Evolutionary conservation across 2,888 invertebrate species (phyloP).

Genomic region (Conus canariensis): DNA sequence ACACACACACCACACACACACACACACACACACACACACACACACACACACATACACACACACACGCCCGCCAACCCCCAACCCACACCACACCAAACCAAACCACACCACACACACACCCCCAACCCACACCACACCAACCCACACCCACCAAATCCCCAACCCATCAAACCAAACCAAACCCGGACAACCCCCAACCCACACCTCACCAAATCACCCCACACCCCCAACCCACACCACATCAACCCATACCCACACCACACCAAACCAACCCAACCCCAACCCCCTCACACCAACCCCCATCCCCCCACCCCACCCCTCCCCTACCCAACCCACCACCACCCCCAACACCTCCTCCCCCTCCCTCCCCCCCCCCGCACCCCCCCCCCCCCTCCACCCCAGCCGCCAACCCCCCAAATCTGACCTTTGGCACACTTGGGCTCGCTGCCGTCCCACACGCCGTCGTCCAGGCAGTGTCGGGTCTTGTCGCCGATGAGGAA

Average conservation of each 20-base stretch:
- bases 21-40: no score
- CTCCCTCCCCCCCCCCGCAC: no score
- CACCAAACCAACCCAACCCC: neutral
- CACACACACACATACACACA: no score
- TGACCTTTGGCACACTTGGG: constrained; percentile 68
- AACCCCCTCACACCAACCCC: no score
- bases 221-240: neutral
- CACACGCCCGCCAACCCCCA: no score
- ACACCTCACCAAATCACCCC: neutral
- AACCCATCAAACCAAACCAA: no score
- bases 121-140: no score
- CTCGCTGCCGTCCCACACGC: constrained; percentile 63
- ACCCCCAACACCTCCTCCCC: neutral
- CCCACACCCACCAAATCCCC: no score
- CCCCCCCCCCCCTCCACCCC: no score
- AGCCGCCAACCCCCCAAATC: neutral
- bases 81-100: no score
- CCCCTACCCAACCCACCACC: neutral
- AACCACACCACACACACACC: no score
- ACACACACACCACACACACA: neutral
- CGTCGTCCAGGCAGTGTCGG: constrained; percentile 60
- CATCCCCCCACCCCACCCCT: neutral
- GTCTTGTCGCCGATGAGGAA: constrained; percentile 59
- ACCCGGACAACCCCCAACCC: neutral
- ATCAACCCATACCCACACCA: neutral